A percentile compares a stretch with the other conserved stretches of the same genome.
Conservation (phyloP, 2,797 vertebrate genomes). For the Lateolabrax maculatus region DNA sequence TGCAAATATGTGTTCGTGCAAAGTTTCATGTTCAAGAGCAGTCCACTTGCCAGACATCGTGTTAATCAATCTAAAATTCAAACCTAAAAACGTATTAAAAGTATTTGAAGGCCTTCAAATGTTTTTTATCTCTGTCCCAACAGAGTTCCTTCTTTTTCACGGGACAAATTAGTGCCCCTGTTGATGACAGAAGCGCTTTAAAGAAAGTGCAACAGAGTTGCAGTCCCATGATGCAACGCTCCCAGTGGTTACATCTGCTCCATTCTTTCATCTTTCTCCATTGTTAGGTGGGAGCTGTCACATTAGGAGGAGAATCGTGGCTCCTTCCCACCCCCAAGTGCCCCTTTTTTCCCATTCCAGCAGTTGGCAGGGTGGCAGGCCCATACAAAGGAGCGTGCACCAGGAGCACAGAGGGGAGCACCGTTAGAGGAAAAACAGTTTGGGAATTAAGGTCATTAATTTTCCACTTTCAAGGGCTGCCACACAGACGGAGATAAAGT, state of each 20-base stretch:
- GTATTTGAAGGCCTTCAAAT: constrained; percentile 78
- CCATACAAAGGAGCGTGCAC: constrained; percentile 94
- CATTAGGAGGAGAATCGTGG: constrained; percentile 95
- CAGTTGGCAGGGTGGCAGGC: constrained; percentile 96
- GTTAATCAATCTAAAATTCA: constrained; percentile 79
- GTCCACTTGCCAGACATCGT: constrained; percentile 53
- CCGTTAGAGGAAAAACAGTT: constrained; percentile 99
- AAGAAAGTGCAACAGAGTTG: constrained; percentile 86
- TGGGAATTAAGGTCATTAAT: constrained; percentile 99
- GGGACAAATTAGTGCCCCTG: constrained; percentile 86
- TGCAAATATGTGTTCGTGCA: constrained; percentile 59
- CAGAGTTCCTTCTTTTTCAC: constrained; percentile 80
- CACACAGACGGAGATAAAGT: constrained; percentile 99
- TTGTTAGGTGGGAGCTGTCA: constrained; percentile 98
- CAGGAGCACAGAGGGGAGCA: constrained; percentile 93
- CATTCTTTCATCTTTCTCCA: constrained; percentile 96
- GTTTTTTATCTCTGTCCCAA: constrained; percentile 82
- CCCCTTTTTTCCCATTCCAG: constrained; percentile 92
- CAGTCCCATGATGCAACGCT: constrained; percentile 96
- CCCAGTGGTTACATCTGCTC: constrained; percentile 99
- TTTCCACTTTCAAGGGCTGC: constrained; percentile 99
- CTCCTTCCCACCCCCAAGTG: constrained; percentile 92
- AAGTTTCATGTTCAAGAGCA: constrained; percentile 65
- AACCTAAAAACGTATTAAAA: constrained; percentile 75
- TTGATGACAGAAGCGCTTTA: constrained; percentile 85